These are phyloP conservation scores for Nothoprocta perdicaria DNA, from an alignment of 2,113 vertebrate genomes.

Conservation along the genomic window DNA sequence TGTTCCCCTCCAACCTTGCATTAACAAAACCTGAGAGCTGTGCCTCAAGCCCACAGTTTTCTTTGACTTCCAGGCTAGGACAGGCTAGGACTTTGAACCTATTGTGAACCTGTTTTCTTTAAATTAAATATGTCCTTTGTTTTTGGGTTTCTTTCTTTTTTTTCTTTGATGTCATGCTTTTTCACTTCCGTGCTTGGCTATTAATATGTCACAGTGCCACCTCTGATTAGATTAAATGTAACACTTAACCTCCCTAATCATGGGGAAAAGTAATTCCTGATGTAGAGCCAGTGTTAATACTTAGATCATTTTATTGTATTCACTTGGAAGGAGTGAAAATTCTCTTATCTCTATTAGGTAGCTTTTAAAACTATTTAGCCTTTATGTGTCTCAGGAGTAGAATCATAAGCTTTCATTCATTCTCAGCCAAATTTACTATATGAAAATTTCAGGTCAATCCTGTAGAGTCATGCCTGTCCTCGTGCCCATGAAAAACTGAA, in stretches of 20 bases:
- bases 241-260: not conserved
- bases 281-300: not conserved
- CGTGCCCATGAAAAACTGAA: conserved; percentile 4
- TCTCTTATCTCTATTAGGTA: conserved; percentile 2
- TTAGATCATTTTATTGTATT: not conserved
- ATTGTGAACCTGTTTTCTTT: not conserved
- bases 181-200: not conserved
- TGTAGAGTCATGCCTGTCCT: conserved; percentile 40
- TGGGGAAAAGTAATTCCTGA: not conserved
- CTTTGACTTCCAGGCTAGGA: not conserved
- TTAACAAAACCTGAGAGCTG: conserved; percentile 16
- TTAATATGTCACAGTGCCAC: not conserved
- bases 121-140: not conserved
- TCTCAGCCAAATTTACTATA: not conserved
- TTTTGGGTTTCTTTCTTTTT: not conserved
- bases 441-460: conserved; percentile 14
- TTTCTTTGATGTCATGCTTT: not conserved
- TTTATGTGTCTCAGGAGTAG: not conserved
- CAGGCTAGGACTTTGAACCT: not conserved
- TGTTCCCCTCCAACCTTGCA: not conserved
- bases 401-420: conserved; percentile 48
- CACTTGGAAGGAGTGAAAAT: not conserved
- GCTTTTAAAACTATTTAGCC: not conserved
- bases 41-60: not conserved
- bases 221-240: not conserved